Percentiles rank a stretch among this genome's conserved stretches.
Conservation (phyloP, 2,888 invertebrate genomes). For the Stomorhina lunata region DNA sequence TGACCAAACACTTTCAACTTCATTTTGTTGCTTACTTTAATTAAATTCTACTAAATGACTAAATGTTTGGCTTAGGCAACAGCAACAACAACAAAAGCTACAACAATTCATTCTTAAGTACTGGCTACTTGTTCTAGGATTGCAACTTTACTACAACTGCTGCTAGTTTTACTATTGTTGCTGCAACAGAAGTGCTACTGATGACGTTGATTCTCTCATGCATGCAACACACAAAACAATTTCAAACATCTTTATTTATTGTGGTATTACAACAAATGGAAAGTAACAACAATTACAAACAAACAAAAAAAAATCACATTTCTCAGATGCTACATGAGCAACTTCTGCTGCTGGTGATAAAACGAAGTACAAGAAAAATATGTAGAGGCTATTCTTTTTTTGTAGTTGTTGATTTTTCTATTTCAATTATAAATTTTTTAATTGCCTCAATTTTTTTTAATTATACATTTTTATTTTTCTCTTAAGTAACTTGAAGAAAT, state of each 20-base stretch:
- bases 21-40: conserved; percentile 64
- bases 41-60: conserved; percentile 64
- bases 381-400: not conserved
- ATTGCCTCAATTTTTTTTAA: conserved; percentile 12
- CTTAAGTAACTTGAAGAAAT: too few relatives aligned
- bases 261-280: conserved; percentile 29
- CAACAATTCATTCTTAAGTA: conserved; percentile 1
- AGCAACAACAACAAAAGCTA: not conserved
- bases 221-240: conserved; percentile 47
- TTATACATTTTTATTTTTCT: conserved; percentile 22
- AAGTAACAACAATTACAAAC: not conserved
- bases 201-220: conserved; percentile 42
- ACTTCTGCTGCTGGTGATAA: not conserved
- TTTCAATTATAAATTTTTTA: conserved; percentile 48
- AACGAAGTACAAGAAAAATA: not conserved
- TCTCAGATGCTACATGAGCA: conserved; percentile 15
- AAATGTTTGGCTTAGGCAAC: conserved; percentile 47
- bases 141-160: not conserved
- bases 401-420: conserved; percentile 17
- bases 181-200: not conserved
- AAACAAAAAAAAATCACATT: conserved; percentile 17
- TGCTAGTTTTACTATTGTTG: not conserved
- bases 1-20: conserved; percentile 66
- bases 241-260: conserved; percentile 56
- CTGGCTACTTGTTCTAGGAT: conserved; percentile 9